phyloP scores from a whole-genome alignment of 2,888 invertebrate genomes.

The Melieria picta region DNA sequence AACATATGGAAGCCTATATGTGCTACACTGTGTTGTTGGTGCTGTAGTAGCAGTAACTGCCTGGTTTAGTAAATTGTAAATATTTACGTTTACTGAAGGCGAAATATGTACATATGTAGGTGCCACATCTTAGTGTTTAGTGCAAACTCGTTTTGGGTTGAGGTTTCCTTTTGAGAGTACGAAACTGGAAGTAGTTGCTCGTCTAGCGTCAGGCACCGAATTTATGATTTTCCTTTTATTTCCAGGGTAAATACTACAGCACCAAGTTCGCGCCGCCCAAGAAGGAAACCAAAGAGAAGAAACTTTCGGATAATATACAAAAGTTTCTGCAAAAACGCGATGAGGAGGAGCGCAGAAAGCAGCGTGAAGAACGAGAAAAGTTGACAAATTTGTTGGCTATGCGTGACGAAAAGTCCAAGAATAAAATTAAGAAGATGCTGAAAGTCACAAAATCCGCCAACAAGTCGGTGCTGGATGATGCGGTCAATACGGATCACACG shows the following conservation, averaged over 20 bases:
- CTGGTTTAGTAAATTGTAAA: too few relatives aligned
- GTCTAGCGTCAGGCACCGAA: too few relatives aligned
- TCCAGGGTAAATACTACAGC: conserved; percentile 74
- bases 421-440: conserved; percentile 80
- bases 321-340: conserved; percentile 85
- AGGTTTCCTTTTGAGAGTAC: neutral
- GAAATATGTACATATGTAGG: too few relatives aligned
- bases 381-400: conserved; percentile 73
- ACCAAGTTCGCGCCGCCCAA: conserved; percentile 85
- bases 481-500: conserved; percentile 79
- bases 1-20: too few relatives aligned
- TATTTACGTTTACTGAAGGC: too few relatives aligned
- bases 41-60: too few relatives aligned
- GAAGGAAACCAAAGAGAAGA: conserved; percentile 76
- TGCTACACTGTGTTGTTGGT: too few relatives aligned
- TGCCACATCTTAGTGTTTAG: too few relatives aligned
- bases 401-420: conserved; percentile 76
- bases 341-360: conserved; percentile 78
- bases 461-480: conserved; percentile 86
- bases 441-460: conserved; percentile 91
- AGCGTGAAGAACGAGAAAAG: conserved; percentile 72
- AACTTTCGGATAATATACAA: conserved; percentile 81
- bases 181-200: too few relatives aligned
- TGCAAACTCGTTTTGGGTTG: too few relatives aligned
- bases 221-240: conserved; percentile 3